Percentiles rank a stretch among this genome's conserved stretches.
Evolutionary conservation across 2,797 vertebrate genomes (phyloP).

Genomic region (Tangara arthus): DNA sequence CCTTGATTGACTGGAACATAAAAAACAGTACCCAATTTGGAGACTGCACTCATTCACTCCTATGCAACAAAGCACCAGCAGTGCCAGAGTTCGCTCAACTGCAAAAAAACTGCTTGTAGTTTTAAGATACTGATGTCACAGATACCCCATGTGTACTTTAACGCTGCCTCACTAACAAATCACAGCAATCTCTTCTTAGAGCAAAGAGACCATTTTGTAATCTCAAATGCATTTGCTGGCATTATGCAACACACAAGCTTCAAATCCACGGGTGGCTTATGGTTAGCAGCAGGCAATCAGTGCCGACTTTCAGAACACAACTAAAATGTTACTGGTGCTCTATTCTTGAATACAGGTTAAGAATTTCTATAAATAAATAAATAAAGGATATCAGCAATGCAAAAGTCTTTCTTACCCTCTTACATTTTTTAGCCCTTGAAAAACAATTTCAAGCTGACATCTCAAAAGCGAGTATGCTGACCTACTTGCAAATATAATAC

Average conservation of each 20-base stretch:
- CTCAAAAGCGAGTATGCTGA: background rate
- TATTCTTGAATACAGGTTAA: background rate
- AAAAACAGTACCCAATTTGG: background rate
- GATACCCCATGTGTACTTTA: background rate
- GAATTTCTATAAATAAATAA: background rate
- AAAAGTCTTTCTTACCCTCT: background rate
- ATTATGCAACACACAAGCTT: slow-evolving; percentile 12
- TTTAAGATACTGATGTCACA: background rate
- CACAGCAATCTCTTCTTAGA: slow-evolving; percentile 19
- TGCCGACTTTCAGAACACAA: background rate
- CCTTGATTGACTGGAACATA: background rate
- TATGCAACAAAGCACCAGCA: background rate
- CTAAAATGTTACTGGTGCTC: background rate
- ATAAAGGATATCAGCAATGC: background rate
- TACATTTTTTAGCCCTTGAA: background rate
- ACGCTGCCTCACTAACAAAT: background rate
- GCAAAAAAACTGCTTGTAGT: background rate
- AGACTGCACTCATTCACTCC: background rate
- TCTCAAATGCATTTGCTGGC: slow-evolving; percentile 8
- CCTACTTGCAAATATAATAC: slow-evolving; percentile 27
- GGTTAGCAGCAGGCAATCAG: background rate
- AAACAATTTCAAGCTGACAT: background rate
- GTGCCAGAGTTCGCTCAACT: background rate
- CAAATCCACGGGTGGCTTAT: slow-evolving; percentile 15
- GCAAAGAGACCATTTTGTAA: slow-evolving; percentile 35